Evolutionary conservation across 2,113 vertebrate species (phyloP).

Genomic region (Dicaeum eximium): DNA sequence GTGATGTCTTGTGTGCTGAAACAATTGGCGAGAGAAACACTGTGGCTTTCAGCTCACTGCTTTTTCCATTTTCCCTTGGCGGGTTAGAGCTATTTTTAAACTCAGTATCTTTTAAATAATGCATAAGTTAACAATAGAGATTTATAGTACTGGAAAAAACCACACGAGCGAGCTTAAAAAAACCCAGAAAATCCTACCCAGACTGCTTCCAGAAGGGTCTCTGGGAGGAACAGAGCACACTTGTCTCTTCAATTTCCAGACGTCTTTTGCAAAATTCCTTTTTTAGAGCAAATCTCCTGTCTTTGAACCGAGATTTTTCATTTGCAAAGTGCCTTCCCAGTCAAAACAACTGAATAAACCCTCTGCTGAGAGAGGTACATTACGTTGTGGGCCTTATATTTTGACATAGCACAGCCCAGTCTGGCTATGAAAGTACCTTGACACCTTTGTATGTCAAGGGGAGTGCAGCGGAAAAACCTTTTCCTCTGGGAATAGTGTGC

Average conservation of each 20-base stretch:
- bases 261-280: not conserved
- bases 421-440: not conserved
- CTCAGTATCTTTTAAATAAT: constrained; percentile 56
- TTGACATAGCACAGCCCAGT: not conserved
- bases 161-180: not conserved
- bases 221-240: not conserved
- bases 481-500: not conserved
- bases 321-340: not conserved
- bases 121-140: constrained; percentile 61
- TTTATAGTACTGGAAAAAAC: constrained; percentile 15
- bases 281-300: not conserved
- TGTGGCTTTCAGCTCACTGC: constrained; percentile 24
- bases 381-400: not conserved
- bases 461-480: not conserved
- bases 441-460: not conserved
- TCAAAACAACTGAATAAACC: not conserved
- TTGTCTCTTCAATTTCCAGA: constrained; percentile 44
- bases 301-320: not conserved
- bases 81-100: constrained; percentile 63
- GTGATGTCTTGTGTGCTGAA: constrained; percentile 11
- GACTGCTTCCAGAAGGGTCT: constrained; percentile 28
- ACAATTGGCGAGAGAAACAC: not conserved
- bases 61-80: constrained; percentile 14
- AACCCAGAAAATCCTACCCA: not conserved
- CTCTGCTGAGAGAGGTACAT: not conserved